Evolutionary conservation across 2,888 invertebrate genomes (phyloP), one percentile per base, ranked within the genome.

Genomic region (Sinhomidia bicolor): DNA sequence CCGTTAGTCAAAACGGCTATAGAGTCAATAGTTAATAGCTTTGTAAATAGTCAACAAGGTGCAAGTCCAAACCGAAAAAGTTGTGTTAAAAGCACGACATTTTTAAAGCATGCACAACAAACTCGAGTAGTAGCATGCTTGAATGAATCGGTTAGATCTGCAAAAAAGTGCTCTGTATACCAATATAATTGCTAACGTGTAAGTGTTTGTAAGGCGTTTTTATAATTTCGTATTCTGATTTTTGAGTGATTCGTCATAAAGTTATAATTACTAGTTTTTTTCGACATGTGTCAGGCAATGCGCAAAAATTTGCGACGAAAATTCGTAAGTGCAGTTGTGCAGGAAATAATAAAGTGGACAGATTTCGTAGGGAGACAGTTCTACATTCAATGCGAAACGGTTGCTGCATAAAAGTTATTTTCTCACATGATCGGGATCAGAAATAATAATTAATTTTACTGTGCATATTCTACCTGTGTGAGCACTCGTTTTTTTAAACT

Each of bases 181-280:
- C n/a, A n/a, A n/a, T n/a, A n/a, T n/a, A n/a, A 51, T 2, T 51
- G 51, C 51, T 68, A 68, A 36, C 68, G 20, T 71, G 71, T 71
- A 71, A 41, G 36, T 44, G 26, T 41, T 36, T 36, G 12, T 71
- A 71, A 71, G 71, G 71, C 71, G 71, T 71, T 71, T 71, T 71
- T n/a, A n/a, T n/a, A 41, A 44, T 71, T 71, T 71, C 71, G 71
- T 71, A 71, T 65, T 65, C 6, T 71, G 71, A 41, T 71, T 71
- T 29, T 71, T 29, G 29, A 29, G 41, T 44, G 71, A 44, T 71
- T 41, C 71, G 17, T 44, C 41, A 41, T 71, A 71, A 17, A 23
- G 17, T 71, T 41, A 68, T 9, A 65, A 29, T 57, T 17, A n/a
- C 57, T 54, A 17, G 17, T 54, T 41, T 68, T 54, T 57, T 57